phyloP scores from a whole-genome alignment of 2,797 vertebrate species.

The Pteropus rufus region DNA sequence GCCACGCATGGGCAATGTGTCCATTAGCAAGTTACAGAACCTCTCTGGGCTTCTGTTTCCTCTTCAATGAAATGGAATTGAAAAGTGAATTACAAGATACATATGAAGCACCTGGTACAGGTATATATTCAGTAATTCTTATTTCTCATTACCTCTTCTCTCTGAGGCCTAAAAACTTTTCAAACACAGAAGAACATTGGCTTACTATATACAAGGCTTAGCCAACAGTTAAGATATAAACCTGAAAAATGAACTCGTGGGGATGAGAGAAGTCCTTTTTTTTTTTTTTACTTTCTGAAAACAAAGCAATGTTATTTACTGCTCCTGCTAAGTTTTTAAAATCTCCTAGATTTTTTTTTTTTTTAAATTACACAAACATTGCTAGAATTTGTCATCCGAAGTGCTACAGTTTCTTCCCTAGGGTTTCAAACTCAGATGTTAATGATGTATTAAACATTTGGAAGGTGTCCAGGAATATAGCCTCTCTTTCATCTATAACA shows the following conservation, averaged over 20 bases:
- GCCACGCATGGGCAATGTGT: neutral
- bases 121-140: neutral
- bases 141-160: neutral
- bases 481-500: slow-evolving; percentile 22
- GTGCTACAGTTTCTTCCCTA: neutral
- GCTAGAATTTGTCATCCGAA: slow-evolving; percentile 56
- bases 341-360: neutral
- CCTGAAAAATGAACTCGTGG: neutral
- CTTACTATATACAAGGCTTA: neutral
- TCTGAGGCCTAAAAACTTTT: neutral
- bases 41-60: neutral
- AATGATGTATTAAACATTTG: slow-evolving; percentile 35
- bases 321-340: slow-evolving; percentile 35
- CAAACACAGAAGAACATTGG: neutral
- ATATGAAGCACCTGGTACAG: neutral
- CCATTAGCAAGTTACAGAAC: neutral
- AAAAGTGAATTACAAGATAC: neutral
- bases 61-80: neutral
- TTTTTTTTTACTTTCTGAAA: slow-evolving; percentile 3
- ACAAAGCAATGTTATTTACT: slow-evolving; percentile 46
- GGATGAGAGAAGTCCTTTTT: neutral
- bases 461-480: slow-evolving; percentile 29
- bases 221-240: slow-evolving; percentile 24
- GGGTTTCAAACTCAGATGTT: slow-evolving; percentile 44
- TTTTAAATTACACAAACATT: slow-evolving; percentile 50